Conservation (phyloP, 2,888 invertebrate genomes). For the Vannuccia rotundouncinata region DNA sequence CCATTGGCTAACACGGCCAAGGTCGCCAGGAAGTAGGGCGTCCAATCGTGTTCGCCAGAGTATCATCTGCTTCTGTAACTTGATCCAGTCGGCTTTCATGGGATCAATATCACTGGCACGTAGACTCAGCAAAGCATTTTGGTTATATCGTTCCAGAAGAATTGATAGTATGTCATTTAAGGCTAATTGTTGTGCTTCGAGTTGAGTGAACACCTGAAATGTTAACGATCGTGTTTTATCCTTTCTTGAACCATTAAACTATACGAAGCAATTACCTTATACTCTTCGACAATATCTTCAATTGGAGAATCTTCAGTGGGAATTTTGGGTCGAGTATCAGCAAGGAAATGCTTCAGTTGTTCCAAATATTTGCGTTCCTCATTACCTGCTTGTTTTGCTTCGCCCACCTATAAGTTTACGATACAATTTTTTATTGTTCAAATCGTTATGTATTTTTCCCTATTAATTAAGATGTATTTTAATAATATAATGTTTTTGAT, state of each 20-base stretch:
- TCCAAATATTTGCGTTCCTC: neutral
- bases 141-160: neutral
- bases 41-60: slow-evolving; percentile 81
- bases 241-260: too few relatives aligned
- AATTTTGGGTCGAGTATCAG: neutral
- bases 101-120: neutral
- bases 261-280: too few relatives aligned
- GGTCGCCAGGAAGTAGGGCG: slow-evolving; percentile 73
- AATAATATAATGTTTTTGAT: too few relatives aligned
- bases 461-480: too few relatives aligned
- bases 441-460: too few relatives aligned
- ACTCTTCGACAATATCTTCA: neutral
- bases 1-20: slow-evolving; percentile 81
- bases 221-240: too few relatives aligned
- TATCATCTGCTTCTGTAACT: neutral
- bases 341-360: slow-evolving; percentile 7
- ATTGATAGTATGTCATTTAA: neutral
- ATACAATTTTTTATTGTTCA: too few relatives aligned
- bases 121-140: neutral
- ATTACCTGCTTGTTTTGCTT: neutral
- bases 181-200: neutral
- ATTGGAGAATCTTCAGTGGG: neutral
- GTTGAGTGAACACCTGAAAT: neutral
- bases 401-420: too few relatives aligned
- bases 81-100: neutral